Evolutionary conservation across 1,140 invertebrate genomes (phyloP), one percentile per base, ranked within the genome.

Genomic region (Nebria ingens): DNA sequence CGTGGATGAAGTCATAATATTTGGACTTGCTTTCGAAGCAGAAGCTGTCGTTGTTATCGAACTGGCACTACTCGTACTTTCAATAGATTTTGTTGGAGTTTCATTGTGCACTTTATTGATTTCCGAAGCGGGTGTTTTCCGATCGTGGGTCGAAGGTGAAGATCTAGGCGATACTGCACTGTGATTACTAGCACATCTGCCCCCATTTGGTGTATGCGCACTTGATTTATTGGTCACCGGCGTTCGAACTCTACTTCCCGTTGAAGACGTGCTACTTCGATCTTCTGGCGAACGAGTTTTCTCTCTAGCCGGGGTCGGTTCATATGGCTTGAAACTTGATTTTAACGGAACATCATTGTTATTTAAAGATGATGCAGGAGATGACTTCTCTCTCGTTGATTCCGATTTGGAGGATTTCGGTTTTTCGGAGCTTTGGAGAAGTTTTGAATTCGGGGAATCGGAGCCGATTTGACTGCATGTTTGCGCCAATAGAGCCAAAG

Each of bases 401-500:
- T 82, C 79, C 42, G 64, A 65, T 72, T 77, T 78, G 62, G 75
- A 74, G 62, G 73, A 78, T 68, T 77, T 84, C 59, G 76, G 79
- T 69, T 83, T 86, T 68, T 78, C 84, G 51, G 76, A 81, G 45
- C 79, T 80, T 49, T 85, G 80, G 55, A 83, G 76, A 52, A 88
- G 73, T 59, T 89, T 66, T 71, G 80, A 73, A 73, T 84, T 76
- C 65, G 87, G 73, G 65, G 83, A 71, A 71, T 96, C 93, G 13
- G 90, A 87, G 55, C 93, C 93, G 66, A 97, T 97, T 69, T 92
- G 93, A 68, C 89, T 93, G 78, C 93, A 97, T 38, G 93, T 96
- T 72, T 95, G 92, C 20, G 92, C 93, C 59, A 97, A 75, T 21
- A 97, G 76, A 21, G 93, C 93, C 67, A 97, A 76, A 12, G 93